Evolutionary conservation across 2,797 vertebrate genomes (phyloP), one percentile per base, ranked within the genome.

Genomic region (Mastacembelus armatus): DNA sequence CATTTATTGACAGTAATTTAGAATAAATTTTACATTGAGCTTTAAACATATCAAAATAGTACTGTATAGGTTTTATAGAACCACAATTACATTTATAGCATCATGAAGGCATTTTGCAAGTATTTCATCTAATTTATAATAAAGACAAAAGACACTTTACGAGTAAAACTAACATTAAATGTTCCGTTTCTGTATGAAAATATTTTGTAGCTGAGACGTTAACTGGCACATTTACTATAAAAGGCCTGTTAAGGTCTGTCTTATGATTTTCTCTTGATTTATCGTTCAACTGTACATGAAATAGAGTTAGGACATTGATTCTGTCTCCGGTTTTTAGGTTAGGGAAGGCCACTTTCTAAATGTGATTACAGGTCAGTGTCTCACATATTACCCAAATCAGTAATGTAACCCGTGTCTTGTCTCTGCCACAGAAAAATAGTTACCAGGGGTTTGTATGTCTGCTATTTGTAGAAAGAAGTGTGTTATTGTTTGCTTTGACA

Each of bases 31-130:
- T 64, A 87, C 82, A 79, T 67, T 80, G 21, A 84, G 78, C 74
- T 77, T 75, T 32, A 69, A 62, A 88, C 85, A 90, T 92, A 91
- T 89, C 78, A 90, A 91, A 92, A 92, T 91, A 88, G 49, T 65
- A 77, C 38, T 58, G 59, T 82, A 64, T 75, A 73, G 71, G 65
- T 55, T 86, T 89, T 58, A 68, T 74, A 74, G 63, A 78, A 81
- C 49, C 71, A 86, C 81, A 75, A 18, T 42, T 73, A 82, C 70
- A 73, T 48, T 71, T 68, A 72, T 44, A 55, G 29, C 52, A 61
- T 81, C 50, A 65, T 77, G 61, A 84, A 84, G 81, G 67, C 63
- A 68, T 85, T 84, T 60, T 74, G 68, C 48, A 83, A 76, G 82
- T 78, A 77, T 78, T 58, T 62, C 22, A 70, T 67, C 50, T 52